A percentile compares a stretch with the other conserved stretches of the same genome.
phyloP scores from a whole-genome alignment of 2,113 vertebrate genomes.

The Mirza zaza region DNA sequence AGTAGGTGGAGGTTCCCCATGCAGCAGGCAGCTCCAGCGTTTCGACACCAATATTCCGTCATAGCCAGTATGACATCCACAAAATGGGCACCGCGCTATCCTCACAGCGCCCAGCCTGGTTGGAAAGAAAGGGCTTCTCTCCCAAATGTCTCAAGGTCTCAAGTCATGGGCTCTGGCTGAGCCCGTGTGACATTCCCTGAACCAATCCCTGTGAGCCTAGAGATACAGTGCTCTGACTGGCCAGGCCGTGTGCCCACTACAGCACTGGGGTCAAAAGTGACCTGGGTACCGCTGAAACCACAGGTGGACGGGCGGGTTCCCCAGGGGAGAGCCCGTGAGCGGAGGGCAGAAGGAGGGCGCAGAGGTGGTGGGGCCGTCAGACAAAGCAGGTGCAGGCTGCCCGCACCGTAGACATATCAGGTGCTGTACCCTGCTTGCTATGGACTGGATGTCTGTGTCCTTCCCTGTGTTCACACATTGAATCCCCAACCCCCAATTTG shows the following conservation, averaged over 20 bases:
- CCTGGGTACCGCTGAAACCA: neutral
- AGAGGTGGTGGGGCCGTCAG: neutral
- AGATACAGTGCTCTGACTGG: neutral
- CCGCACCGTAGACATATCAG: neutral
- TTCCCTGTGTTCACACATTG: no score
- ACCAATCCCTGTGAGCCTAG: neutral
- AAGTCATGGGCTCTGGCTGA: neutral
- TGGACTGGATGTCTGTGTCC: neutral
- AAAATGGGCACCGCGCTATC: rapidly evolving
- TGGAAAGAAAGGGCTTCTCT: neutral
- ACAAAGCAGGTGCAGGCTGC: neutral
- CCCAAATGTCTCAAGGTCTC: neutral
- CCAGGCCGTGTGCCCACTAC: neutral
- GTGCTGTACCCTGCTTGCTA: neutral
- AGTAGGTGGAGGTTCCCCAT: neutral
- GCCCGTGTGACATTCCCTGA: neutral
- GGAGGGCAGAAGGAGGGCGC: neutral
- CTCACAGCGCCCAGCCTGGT: neutral
- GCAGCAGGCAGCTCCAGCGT: neutral
- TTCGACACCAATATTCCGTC: neutral
- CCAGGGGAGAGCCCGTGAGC: neutral
- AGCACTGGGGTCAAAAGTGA: neutral
- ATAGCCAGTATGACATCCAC: neutral
- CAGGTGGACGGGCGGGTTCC: rapidly evolving
- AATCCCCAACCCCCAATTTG: neutral